These are phyloP conservation scores for Cybosia mesomella DNA, from an alignment of 2,888 invertebrate genomes.

Conservation along the genomic window DNA sequence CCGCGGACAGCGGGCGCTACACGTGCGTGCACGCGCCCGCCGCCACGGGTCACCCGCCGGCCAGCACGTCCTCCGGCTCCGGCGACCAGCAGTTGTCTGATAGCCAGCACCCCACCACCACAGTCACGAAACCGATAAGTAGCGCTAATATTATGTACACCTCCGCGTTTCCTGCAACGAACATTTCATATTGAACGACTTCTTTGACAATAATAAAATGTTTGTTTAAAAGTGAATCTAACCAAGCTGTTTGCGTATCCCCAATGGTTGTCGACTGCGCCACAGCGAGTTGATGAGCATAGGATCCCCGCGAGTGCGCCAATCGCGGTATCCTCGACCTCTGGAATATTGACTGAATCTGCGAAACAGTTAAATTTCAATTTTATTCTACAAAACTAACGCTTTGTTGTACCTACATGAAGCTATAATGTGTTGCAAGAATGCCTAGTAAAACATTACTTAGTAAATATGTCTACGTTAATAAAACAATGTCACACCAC, in stretches of 20 bases:
- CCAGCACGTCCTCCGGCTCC: conserved; percentile 89
- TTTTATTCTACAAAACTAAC: conserved; percentile 25
- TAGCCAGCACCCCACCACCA: conserved; percentile 92
- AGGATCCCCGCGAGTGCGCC: conserved; percentile 90
- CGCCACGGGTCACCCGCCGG: conserved; percentile 90
- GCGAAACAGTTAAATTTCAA: conserved; percentile 69
- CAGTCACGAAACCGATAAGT: conserved; percentile 90
- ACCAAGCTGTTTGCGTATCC: conserved; percentile 89
- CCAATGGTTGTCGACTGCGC: conserved; percentile 91
- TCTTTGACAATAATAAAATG: not conserved
- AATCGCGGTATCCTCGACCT: conserved; percentile 90
- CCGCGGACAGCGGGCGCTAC: conserved; percentile 85
- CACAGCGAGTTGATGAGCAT: conserved; percentile 91
- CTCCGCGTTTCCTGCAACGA: conserved; percentile 89
- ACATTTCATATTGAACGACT: not conserved
- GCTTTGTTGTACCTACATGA: conserved; percentile 49
- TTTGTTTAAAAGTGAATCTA: conserved; percentile 50
- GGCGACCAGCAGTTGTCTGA: conserved; percentile 93
- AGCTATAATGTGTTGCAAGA: conserved; percentile 44
- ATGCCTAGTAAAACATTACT: conserved; percentile 47
- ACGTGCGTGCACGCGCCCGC: conserved; percentile 88
- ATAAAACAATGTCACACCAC: conserved; percentile 67
- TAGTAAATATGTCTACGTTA: conserved; percentile 68
- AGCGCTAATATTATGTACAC: conserved; percentile 91
- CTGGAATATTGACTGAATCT: conserved; percentile 88